Evolutionary conservation across 2,113 vertebrate species (phyloP).

Genomic region (Triplophysa siluroides): DNA sequence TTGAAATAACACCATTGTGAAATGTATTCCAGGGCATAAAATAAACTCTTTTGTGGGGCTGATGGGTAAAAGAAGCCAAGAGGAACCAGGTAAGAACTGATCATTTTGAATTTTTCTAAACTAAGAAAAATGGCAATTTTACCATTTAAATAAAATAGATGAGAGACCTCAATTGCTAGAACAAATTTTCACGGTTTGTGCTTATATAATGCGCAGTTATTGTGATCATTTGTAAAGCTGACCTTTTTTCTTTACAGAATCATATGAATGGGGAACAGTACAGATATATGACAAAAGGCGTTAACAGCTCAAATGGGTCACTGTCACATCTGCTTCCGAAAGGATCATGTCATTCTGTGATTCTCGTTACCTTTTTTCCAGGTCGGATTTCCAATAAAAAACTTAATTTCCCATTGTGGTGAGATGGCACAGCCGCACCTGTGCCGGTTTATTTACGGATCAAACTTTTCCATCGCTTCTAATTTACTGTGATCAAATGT

Average conservation of each 20-base stretch:
- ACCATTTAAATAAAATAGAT: too few relatives aligned
- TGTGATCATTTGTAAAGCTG: background rate
- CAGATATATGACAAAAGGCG: conserved; percentile 83
- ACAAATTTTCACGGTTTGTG: too few relatives aligned
- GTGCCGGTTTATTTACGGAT: conserved; percentile 57
- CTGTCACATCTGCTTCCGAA: conserved; percentile 54
- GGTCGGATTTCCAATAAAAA: conserved; percentile 76
- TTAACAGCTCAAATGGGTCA: conserved; percentile 62
- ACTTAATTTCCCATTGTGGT: conserved; percentile 66
- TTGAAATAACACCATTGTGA: background rate
- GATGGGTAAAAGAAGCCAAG: conserved; percentile 95
- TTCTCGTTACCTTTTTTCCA: conserved; percentile 57
- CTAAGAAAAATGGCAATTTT: too few relatives aligned
- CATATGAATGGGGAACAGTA: conserved; percentile 82
- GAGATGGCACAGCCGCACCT: conserved; percentile 61
- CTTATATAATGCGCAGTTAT: too few relatives aligned
- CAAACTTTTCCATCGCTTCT: conserved; percentile 5
- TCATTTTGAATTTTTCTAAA: too few relatives aligned
- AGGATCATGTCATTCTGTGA: conserved; percentile 69
- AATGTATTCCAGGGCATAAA: conserved; percentile 86
- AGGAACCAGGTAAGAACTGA: conserved; percentile 83
- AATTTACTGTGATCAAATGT: conserved; percentile 47
- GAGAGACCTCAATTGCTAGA: background rate
- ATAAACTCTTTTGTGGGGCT: conserved; percentile 95
- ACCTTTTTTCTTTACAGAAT: conserved; percentile 70